These are phyloP conservation scores for Heliconius charithonia DNA, from an alignment of 2,888 invertebrate species.

Conservation along the genomic window DNA sequence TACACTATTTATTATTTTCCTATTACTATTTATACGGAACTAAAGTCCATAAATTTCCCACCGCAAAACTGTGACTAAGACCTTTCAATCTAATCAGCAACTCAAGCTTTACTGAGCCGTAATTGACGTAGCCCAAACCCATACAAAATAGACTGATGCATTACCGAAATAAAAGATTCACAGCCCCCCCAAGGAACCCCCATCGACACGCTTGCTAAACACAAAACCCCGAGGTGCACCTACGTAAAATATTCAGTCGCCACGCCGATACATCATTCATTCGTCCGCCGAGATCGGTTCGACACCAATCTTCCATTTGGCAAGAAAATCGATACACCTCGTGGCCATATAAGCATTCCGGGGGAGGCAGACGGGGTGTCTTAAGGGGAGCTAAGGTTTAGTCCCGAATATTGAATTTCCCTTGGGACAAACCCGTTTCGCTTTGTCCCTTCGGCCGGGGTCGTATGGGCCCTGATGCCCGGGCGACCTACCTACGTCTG, in stretches of 20 bases:
- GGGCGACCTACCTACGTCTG: slow-evolving; percentile 62
- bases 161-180: slow-evolving; percentile 80
- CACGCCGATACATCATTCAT: slow-evolving; percentile 82
- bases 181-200: slow-evolving; percentile 66
- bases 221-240: slow-evolving; percentile 68
- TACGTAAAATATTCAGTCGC: slow-evolving; percentile 78
- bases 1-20: not conserved
- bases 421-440: slow-evolving; percentile 85
- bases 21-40: not conserved
- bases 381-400: slow-evolving; percentile 84
- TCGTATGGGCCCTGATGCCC: slow-evolving; percentile 82
- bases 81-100: slow-evolving; percentile 36
- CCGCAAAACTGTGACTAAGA: not conserved
- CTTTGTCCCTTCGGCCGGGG: slow-evolving; percentile 83
- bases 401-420: slow-evolving; percentile 85
- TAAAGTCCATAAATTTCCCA: not conserved
- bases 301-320: slow-evolving; percentile 84
- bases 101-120: slow-evolving; percentile 28
- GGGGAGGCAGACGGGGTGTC: slow-evolving; percentile 81
- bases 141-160: slow-evolving; percentile 63
- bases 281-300: slow-evolving; percentile 81
- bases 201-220: slow-evolving; percentile 77
- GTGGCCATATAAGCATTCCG: slow-evolving; percentile 84
- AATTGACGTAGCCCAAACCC: slow-evolving; percentile 39
- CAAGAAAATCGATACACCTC: slow-evolving; percentile 84